Evolutionary conservation across 1,140 invertebrate genomes (phyloP), one percentile per base, ranked within the genome.

Genomic region (Luehdorfia chinensis): DNA sequence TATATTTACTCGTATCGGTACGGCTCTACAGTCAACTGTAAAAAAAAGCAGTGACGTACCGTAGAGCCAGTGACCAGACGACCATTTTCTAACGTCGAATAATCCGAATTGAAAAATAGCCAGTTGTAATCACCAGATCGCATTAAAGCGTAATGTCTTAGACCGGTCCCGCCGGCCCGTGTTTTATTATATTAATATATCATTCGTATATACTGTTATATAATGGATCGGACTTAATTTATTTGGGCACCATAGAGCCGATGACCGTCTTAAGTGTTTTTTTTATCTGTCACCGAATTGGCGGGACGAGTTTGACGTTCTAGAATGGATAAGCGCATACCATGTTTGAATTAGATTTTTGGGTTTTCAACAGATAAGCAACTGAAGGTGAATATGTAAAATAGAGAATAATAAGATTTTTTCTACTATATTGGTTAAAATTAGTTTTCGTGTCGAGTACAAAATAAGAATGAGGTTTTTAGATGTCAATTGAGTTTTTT

Each of bases 221-320:
- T 71, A 75, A 79, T 75, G 74, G 59, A 64, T 75, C 68, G 66
- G 52, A 62, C 19, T 58, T 67, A 69, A 77, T 79, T 77, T 80
- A 79, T 84, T 56, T 74, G 72, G 63, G 71, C 79, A 69, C 55
- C 47, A 41, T 39, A 21, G 59, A 60, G 65, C 37, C 67, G 60
- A 56, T 71, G 71, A 74, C 66, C 67, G 64, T 65, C 75, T 75
- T 75, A 78, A 65, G 58, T 66, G 66, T 61, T 67, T 54, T 43
- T 36, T 72, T 68, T 75, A 75, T 76, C 64, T 66, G 49, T 59
- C 50, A 62, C 56, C 47, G 47, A 64, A 72, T 70, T 73, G 58
- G 56, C 39, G 39, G 39, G 39, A 43, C 39, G 39, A 49, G 47
- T 57, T 56, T 36, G 47, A 47, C 49, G 45, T 55, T 59, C 55